phyloP scores from a whole-genome alignment of 2,113 vertebrate genomes.

The Caretta caretta region DNA sequence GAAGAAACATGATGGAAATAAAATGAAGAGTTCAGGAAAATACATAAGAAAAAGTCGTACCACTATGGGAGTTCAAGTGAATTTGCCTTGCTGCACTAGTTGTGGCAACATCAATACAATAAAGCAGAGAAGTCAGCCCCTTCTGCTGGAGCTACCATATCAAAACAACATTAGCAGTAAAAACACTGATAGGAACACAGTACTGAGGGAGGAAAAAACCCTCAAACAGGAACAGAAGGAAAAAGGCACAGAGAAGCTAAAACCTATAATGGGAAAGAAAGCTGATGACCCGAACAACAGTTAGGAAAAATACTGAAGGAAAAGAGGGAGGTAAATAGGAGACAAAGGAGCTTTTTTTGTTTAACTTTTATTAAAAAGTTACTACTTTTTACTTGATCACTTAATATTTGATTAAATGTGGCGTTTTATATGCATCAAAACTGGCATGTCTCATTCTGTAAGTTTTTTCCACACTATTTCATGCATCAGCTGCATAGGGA shows the following conservation, averaged over 20 bases:
- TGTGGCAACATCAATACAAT: neutral
- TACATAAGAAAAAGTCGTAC: neutral
- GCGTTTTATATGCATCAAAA: constrained; percentile 52
- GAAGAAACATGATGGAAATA: neutral
- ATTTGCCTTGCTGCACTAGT: constrained; percentile 26
- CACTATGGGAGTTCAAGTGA: neutral
- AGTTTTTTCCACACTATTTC: constrained; percentile 42
- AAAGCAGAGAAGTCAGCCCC: neutral
- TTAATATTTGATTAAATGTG: constrained; percentile 59
- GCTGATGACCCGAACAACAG: neutral
- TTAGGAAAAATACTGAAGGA: neutral
- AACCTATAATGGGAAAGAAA: neutral
- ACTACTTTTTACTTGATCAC: constrained; percentile 41
- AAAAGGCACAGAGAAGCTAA: neutral
- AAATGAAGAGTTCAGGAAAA: neutral
- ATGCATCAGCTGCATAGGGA: neutral
- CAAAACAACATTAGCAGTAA: neutral
- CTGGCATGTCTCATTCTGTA: constrained; percentile 51
- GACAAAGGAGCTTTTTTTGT: constrained; percentile 14
- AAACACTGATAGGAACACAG: neutral
- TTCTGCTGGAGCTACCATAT: neutral
- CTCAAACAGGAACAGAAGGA: neutral
- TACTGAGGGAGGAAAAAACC: neutral
- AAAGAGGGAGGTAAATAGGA: neutral
- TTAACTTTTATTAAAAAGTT: constrained; percentile 29